Conservation (phyloP, 2,888 invertebrate species). For the Microctonus hyperodae region DNA sequence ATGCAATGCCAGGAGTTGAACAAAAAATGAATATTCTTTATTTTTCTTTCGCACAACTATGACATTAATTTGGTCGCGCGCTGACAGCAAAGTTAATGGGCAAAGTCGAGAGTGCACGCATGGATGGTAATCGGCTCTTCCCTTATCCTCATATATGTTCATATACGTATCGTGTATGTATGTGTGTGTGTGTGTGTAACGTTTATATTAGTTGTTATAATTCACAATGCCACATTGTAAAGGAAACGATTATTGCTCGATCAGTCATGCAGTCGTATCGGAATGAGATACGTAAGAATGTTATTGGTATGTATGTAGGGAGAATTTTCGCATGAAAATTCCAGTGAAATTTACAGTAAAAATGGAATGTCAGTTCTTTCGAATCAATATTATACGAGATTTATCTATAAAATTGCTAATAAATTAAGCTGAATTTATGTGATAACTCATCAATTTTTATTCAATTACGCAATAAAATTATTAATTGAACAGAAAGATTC, state of each 20-base stretch:
- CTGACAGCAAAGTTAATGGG: constrained; percentile 13
- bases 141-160: background rate
- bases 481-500: too few relatives aligned
- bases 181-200: background rate
- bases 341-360: too few relatives aligned
- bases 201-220: background rate
- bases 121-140: constrained; percentile 8
- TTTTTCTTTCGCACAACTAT: background rate
- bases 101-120: background rate
- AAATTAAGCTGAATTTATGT: too few relatives aligned
- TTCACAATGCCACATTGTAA: constrained; percentile 19
- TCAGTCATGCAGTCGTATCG: background rate
- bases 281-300: too few relatives aligned
- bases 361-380: too few relatives aligned
- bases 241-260: constrained; percentile 33
- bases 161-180: background rate
- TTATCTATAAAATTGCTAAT: too few relatives aligned
- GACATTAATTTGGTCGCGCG: background rate
- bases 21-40: background rate
- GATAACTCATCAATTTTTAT: too few relatives aligned
- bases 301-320: too few relatives aligned
- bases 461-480: too few relatives aligned
- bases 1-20: background rate
- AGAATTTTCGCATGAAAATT: too few relatives aligned
- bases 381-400: too few relatives aligned